Evolutionary conservation across 2,797 vertebrate species (phyloP), one percentile per base, ranked within the genome.

Genomic region (Lateolabrax maculatus): DNA sequence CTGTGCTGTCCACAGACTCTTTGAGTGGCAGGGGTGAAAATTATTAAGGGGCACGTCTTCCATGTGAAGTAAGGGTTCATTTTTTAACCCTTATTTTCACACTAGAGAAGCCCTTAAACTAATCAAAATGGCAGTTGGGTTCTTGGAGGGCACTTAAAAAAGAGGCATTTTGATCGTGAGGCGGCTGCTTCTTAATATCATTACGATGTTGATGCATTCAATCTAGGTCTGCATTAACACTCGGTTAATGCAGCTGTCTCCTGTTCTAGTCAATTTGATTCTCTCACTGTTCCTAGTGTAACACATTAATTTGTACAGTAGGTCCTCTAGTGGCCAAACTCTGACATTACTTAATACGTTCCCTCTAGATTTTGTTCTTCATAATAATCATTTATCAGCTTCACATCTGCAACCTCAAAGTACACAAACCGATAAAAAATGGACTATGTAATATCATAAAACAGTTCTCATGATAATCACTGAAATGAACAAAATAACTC

Each of bases 291-390:
- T 70, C 29, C 25, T 11, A 43, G 9, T 39, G 18, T 31, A 27
- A 44, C 3, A n/a, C 64, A 29, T 86, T 75, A 0, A 51, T 81
- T 61, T 80, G 86, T 67, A 31, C 61, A 90, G 79, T 9, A 27
- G 79, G 87, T 57, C 90, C 87, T 88, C 93, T 92, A 71, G 87
- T 89, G 91, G 88, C n/a, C 60, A 70, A 63, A 75, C 31, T 18
- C 1, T 66, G 44, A 60, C 61, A 69, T 58, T 58, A 72, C 86
- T 25, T 29, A 2, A 48, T 25, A 34, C 2, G 1, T 27, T 21
- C 21, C 1, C 11, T 67, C 51, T 31, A 1, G 7, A 19, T 34
- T 81, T 29, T 53, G 13, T 18, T 27, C 13, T 9, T 37, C 13
- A 25, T 31, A 16, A 34, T 8, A 13, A 0, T 1, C 29, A 44